Conservation (phyloP, 2,888 invertebrate genomes). For the Drosophila greeni region DNA sequence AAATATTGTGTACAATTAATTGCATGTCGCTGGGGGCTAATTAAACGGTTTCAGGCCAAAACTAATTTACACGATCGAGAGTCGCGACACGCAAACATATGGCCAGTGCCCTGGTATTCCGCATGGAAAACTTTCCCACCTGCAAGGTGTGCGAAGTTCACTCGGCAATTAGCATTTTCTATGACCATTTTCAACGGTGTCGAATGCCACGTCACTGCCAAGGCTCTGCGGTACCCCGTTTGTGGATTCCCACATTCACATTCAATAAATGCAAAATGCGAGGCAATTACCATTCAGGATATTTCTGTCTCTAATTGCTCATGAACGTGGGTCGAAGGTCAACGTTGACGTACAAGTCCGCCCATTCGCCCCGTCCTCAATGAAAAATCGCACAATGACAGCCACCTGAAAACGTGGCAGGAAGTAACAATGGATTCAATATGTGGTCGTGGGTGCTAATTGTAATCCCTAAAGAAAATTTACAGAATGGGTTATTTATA, state of each 20-base stretch:
- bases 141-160: slow-evolving; percentile 37
- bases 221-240: slow-evolving; percentile 2
- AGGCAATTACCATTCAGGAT: slow-evolving; percentile 21
- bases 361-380: background rate
- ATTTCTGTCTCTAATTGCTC: slow-evolving; percentile 16
- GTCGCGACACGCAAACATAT: slow-evolving; percentile 28
- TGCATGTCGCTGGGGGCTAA: slow-evolving; percentile 19
- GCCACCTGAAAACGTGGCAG: background rate
- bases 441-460: background rate
- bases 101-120: slow-evolving; percentile 2
- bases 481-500: background rate
- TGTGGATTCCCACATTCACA: slow-evolving; percentile 3
- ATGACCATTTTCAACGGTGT: slow-evolving; percentile 22
- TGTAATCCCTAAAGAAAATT: background rate
- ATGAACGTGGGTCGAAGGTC: slow-evolving; percentile 20
- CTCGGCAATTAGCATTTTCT: slow-evolving; percentile 36
- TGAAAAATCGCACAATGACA: slow-evolving; percentile 14
- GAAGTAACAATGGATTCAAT: background rate
- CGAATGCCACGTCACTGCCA: slow-evolving; percentile 6
- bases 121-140: slow-evolving; percentile 17
- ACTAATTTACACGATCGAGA: slow-evolving; percentile 24
- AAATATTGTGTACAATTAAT: slow-evolving; percentile 32
- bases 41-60: slow-evolving; percentile 14
- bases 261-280: slow-evolving; percentile 37
- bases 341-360: slow-evolving; percentile 16